Conservation (phyloP, 2,888 invertebrate species). For the Cantharis rufa region DNA sequence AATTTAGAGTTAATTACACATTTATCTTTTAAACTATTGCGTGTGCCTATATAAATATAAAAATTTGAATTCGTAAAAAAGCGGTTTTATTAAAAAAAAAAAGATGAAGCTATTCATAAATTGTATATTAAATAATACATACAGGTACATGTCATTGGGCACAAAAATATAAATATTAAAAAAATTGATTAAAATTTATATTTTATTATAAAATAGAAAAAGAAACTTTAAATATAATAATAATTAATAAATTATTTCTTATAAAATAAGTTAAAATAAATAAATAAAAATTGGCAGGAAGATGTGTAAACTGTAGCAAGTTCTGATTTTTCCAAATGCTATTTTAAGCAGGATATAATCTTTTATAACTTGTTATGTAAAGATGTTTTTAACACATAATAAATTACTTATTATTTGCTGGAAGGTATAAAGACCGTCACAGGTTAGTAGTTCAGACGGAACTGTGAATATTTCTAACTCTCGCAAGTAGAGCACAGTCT, state of each 20-base stretch:
- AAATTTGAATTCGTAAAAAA: not conserved
- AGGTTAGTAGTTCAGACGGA: conserved; percentile 24
- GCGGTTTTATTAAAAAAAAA: not conserved
- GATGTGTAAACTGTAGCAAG: not conserved
- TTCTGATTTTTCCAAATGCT: not conserved
- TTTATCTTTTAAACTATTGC: not conserved
- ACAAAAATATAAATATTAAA: too few species aligned
- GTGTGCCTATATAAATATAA: not conserved
- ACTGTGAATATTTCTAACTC: conserved; percentile 16
- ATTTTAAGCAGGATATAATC: conserved; percentile 1
- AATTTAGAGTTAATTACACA: not conserved
- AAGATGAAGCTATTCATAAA: not conserved
- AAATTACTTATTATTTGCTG: conserved; percentile 18
- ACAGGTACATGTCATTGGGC: too few species aligned
- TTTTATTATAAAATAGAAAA: not conserved
- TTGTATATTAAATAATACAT: not conserved
- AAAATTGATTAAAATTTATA: too few species aligned
- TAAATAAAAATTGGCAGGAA: not conserved
- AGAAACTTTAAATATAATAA: not conserved
- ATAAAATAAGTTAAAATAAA: not conserved
- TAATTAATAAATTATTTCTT: too few species aligned
- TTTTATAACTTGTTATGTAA: conserved; percentile 5
- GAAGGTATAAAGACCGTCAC: conserved; percentile 7
- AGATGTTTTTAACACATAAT: conserved; percentile 10
- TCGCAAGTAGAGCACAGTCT: conserved; percentile 17